Percentiles rank a stretch among this genome's conserved stretches.
Conservation (phyloP, 2,888 invertebrate species). For the Dione vanillae region DNA sequence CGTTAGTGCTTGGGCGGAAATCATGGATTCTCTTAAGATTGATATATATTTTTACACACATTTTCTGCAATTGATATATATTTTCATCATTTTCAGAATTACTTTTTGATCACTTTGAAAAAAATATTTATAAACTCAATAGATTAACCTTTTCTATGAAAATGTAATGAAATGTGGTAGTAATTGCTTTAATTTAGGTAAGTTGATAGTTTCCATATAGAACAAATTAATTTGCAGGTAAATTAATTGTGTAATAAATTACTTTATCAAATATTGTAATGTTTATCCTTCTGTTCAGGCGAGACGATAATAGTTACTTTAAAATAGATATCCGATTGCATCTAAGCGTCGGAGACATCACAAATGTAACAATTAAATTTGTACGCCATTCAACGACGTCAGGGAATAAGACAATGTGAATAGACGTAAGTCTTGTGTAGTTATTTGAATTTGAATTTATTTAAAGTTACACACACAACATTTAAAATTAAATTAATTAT, state of each 20-base stretch:
- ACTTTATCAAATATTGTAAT: neutral
- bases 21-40: neutral
- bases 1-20: neutral
- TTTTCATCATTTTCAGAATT: neutral
- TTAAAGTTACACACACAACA: neutral
- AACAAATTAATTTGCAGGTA: no score
- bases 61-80: no score
- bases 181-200: no score
- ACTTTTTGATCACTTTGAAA: no score
- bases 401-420: constrained; percentile 4
- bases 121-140: no score
- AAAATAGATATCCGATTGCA: constrained; percentile 9
- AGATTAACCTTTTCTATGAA: no score
- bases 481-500: no score
- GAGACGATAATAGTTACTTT: neutral
- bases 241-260: no score
- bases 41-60: neutral
- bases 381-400: constrained; percentile 13
- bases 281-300: neutral
- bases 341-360: constrained; percentile 2
- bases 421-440: constrained; percentile 2
- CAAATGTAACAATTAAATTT: constrained; percentile 15
- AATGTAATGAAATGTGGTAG: no score
- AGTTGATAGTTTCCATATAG: no score
- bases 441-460: no score